These are phyloP conservation scores for Parnassius apollo DNA, from an alignment of 2,888 invertebrate genomes.

Conservation along the genomic window DNA sequence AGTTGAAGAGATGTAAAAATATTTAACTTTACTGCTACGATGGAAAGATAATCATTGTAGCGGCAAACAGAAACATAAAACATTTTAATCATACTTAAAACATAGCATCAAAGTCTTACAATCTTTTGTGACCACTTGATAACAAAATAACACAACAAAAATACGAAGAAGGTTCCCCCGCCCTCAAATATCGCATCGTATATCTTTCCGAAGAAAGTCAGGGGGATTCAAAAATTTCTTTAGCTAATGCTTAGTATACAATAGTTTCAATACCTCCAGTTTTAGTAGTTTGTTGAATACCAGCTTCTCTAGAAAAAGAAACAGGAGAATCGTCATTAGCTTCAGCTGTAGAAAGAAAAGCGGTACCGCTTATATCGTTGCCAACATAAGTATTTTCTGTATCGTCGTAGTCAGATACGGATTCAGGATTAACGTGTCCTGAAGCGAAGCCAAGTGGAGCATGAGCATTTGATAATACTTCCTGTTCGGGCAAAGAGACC, in stretches of 20 bases:
- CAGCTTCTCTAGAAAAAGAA: conserved; percentile 61
- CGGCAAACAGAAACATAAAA: too few species aligned
- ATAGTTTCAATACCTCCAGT: conserved; percentile 63
- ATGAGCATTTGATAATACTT: conserved; percentile 29
- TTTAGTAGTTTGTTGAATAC: conserved; percentile 60
- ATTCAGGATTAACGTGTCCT: conserved; percentile 46
- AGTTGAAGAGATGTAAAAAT: too few species aligned
- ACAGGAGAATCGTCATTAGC: conserved; percentile 55
- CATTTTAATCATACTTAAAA: too few species aligned
- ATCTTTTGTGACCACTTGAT: too few species aligned
- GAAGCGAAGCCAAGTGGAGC: conserved; percentile 44
- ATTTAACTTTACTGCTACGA: too few species aligned
- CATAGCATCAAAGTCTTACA: too few species aligned
- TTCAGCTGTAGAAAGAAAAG: conserved; percentile 38
- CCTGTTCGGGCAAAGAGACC: conserved; percentile 43
- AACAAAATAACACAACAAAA: too few species aligned
- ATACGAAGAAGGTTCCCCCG: too few species aligned
- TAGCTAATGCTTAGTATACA: conserved; percentile 46
- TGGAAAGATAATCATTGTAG: too few species aligned
- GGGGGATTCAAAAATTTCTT: too few species aligned
- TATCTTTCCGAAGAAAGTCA: too few species aligned
- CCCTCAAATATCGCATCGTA: too few species aligned
- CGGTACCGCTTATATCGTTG: conserved; percentile 42
- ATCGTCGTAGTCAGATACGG: conserved; percentile 46
- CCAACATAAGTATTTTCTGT: conserved; percentile 49